phyloP scores from a whole-genome alignment of 2,113 vertebrate genomes.

The Peromyscus polionotus region DNA sequence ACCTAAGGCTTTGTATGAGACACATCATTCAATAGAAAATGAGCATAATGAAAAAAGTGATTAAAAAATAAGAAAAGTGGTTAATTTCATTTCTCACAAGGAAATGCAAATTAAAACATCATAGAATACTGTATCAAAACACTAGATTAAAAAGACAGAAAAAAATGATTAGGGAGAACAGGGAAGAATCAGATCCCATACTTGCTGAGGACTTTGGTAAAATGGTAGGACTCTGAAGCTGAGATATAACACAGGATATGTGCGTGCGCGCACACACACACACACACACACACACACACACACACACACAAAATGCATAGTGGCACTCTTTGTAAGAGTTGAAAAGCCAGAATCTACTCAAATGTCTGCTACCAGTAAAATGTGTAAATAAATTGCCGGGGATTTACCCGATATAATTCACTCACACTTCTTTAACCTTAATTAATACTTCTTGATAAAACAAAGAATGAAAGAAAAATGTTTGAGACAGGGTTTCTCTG shows the following conservation, averaged over 20 bases:
- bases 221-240: not conserved
- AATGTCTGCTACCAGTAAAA: not conserved
- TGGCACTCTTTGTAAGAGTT: not conserved
- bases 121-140: not conserved
- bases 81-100: not conserved
- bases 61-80: not conserved
- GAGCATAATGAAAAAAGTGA: not conserved
- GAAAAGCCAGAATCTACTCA: not conserved
- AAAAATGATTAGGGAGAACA: not conserved
- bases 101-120: conserved; percentile 25
- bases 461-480: not conserved
- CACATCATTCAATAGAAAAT: not conserved
- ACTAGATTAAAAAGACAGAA: not conserved
- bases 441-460: not conserved
- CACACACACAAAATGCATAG: not conserved
- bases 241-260: not conserved
- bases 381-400: not conserved
- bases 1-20: not conserved
- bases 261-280: not conserved
- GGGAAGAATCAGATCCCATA: not conserved
- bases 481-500: not conserved
- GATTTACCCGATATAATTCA: not conserved
- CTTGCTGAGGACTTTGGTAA: not conserved
- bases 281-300: not conserved
- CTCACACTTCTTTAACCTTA: not conserved